Percentiles rank a stretch among this genome's conserved stretches.
These are phyloP conservation scores for Drosophila obscura DNA, from an alignment of 1,140 invertebrate genomes.

Conservation along the genomic window DNA sequence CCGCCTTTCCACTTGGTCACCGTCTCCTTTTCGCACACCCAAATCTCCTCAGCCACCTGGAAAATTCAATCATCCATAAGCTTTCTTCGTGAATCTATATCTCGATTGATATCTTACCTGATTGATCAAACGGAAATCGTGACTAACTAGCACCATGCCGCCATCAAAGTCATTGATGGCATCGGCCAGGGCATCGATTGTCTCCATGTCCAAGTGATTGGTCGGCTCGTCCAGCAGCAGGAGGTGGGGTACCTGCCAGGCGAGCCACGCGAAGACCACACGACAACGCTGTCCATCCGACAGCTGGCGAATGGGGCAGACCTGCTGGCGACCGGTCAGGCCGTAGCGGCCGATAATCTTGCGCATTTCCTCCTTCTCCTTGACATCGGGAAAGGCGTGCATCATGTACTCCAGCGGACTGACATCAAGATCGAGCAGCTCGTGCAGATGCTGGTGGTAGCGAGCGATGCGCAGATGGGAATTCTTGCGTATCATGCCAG, in stretches of 20 bases:
- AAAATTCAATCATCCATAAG: not conserved
- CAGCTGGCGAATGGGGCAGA: conserved; percentile 98
- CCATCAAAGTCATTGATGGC: conserved; percentile 99
- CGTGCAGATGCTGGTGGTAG: conserved; percentile 99
- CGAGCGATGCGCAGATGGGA: conserved; percentile 98
- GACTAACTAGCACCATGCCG: conserved; percentile 97
- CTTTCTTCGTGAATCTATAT: too few species aligned
- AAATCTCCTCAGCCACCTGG: conserved; percentile 99
- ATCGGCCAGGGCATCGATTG: conserved; percentile 98
- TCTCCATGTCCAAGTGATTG: conserved; percentile 99
- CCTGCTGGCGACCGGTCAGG: conserved; percentile 97
- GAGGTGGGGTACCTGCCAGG: conserved; percentile 97
- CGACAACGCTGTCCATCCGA: conserved; percentile 99
- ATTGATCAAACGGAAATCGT: conserved; percentile 99
- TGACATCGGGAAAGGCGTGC: conserved; percentile 97
- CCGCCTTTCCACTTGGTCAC: conserved; percentile 98
- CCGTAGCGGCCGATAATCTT: conserved; percentile 99
- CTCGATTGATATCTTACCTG: conserved; percentile 88
- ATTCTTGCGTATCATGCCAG: conserved; percentile 98
- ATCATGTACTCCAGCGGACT: conserved; percentile 99
- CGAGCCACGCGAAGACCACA: conserved; percentile 98
- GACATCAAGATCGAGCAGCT: conserved; percentile 96
- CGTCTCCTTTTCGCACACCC: conserved; percentile 98
- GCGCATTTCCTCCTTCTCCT: conserved; percentile 99
- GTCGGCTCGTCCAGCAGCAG: conserved; percentile 98